These are phyloP conservation scores for Pristionchus fissidentatus DNA, from an alignment of 2,888 invertebrate species.

Conservation along the genomic window DNA sequence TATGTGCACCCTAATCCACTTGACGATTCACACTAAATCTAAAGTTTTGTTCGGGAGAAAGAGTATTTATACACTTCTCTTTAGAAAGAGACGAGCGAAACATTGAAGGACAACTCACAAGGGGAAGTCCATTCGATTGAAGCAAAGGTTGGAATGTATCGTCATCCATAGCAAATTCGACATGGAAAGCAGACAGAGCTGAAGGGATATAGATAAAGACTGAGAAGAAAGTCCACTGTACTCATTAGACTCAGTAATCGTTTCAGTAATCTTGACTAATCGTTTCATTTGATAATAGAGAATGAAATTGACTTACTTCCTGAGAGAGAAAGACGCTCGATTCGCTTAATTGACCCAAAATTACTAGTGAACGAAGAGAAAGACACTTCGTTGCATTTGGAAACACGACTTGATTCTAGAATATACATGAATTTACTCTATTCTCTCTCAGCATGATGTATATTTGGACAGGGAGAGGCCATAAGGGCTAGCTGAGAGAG, in stretches of 20 bases:
- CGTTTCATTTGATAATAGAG: no score
- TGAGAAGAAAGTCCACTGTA: not conserved
- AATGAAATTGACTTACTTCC: not conserved
- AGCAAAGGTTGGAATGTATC: not conserved
- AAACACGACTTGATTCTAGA: not conserved
- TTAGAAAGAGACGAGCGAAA: no score
- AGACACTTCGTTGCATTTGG: constrained; percentile 20
- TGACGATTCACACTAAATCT: no score
- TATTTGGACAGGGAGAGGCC: not conserved
- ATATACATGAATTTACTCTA: not conserved
- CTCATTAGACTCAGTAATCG: not conserved
- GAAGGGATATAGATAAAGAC: not conserved
- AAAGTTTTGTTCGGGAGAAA: no score
- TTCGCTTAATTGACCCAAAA: not conserved
- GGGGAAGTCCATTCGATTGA: constrained; percentile 28
- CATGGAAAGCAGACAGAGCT: constrained; percentile 20
- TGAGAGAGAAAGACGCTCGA: constrained; percentile 9
- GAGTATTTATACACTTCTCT: no score
- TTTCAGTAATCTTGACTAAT: not conserved
- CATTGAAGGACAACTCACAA: no score
- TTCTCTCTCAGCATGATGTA: not conserved
- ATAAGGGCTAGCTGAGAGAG: not conserved
- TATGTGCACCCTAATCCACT: no score
- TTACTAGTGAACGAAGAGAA: not conserved
- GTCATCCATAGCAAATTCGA: constrained; percentile 37